Evolutionary conservation across 2,797 vertebrate species (phyloP), one percentile per base, ranked within the genome.

Genomic region (Morelia viridis): DNA sequence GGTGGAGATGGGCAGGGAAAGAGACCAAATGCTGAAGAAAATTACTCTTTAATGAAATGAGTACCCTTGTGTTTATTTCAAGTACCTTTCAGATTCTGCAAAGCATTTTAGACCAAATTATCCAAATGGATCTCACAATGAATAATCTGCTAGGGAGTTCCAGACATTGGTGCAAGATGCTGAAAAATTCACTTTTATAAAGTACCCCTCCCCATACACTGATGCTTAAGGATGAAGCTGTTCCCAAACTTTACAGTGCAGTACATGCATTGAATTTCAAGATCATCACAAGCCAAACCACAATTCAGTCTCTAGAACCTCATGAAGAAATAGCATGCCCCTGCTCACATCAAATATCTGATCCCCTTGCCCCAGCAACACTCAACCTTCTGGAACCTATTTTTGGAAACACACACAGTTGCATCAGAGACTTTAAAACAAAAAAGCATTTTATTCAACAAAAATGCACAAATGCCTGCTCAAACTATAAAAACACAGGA

Each of bases 391-490:
- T 50, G 24, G 84, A 26, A 68, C 60, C 85, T 88, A 41, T 28
- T 85, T 87, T 87, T 60, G 65, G 90, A 93, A 92, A 92, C 53
- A 93, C 50, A 92, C 92, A 92, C 85, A 31, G 89, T 89, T 83
- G 93, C 93, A 93, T 85, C 87, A 83, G 90, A 91, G 92, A 92
- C 86, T 94, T 94, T 91, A 95, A 96, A 97, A 94, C 92, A 94
- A 95, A 95, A 96, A 96, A 96, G 95, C 95, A 95, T 94, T 97
- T 97, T 97, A 97, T 97, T 96, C 94, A 97, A 96, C 94, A 95
- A 92, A 94, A 96, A 96, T 96, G 95, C 94, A 94, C 93, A 92
- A 94, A 90, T 91, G 92, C 90, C 93, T 93, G 86, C 68, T 95
- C 93, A 76, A 93, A 94, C 94, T 95, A 95, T 93, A 93, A 89